Evolutionary conservation across 1,140 invertebrate genomes (phyloP), one percentile per base, ranked within the genome.

Genomic region (Drosophila sproati): DNA sequence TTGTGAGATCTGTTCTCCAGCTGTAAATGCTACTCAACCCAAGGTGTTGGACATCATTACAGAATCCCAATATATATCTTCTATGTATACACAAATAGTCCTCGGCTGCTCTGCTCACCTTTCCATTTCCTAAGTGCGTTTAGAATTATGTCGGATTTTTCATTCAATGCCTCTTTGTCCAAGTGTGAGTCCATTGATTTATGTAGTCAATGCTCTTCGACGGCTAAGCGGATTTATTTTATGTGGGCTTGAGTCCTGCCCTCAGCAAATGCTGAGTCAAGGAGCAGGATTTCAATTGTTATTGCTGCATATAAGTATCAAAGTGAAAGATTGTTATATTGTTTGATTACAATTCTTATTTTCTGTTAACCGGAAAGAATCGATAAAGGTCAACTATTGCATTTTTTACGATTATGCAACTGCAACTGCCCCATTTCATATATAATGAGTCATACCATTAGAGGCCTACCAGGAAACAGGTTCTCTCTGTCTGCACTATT

Each of bases 171-270:
- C 78, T 50, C 47, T 32, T 8, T 59, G 34, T 52, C 3, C 7
- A 10, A 41, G 61, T 48, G 37, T 32, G 32, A 77, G 66, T 89
- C 62, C 85, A 88, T 81, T 88, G 85, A 89, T 88, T 89, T 89
- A 88, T 89, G 80, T 67, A 80, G 80, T 81, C 74, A 82, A 28
- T 37, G 37, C 20, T 48, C 12, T 52, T 37, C 67, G 32, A 47
- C 54, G 31, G 39, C 54, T 89, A 88, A 89, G 80, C 80, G 85
- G 85, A 88, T 88, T 88, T 89, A 73, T 75, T 75, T 76, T 20
- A 60, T 66, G 85, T 71, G 85, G 83, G 85, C 63, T 81, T 88
- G 85, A 85, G 71, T 43, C 37, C 31, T 66, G 63, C 61, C 73
- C 85, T 82, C 73, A 29, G 43, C 55, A 52, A 45, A 45, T 45